Evolutionary conservation across 2,113 vertebrate species (phyloP).

Genomic region (Python bivittatus): DNA sequence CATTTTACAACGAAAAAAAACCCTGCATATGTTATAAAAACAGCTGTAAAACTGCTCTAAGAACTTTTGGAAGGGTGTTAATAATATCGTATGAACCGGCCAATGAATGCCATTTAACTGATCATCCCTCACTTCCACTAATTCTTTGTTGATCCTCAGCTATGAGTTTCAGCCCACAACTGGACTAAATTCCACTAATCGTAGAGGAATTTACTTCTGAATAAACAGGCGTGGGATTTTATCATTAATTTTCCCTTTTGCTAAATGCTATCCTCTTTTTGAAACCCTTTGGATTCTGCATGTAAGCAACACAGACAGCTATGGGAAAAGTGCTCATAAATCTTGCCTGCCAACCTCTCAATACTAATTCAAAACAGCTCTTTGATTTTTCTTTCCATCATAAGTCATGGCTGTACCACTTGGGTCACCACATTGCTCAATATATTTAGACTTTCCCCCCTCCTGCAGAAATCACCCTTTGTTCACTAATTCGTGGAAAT

Average conservation of each 20-base stretch:
- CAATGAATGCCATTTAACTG: not conserved
- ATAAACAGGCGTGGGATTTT: not conserved
- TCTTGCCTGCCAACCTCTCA: not conserved
- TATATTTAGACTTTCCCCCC: slow-evolving; percentile 24
- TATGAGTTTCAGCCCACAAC: not conserved
- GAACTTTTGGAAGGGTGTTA: not conserved
- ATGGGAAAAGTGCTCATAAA: slow-evolving; percentile 16
- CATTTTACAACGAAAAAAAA: not conserved
- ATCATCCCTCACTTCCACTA: not conserved
- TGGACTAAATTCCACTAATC: not conserved
- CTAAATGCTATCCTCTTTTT: slow-evolving; percentile 23
- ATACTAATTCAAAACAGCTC: slow-evolving; percentile 26
- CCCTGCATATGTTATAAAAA: not conserved
- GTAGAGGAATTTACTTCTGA: not conserved
- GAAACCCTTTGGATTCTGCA: slow-evolving; percentile 30
- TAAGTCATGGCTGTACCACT: slow-evolving; percentile 36
- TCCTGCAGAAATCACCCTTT: slow-evolving; percentile 30
- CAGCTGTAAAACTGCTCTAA: not conserved
- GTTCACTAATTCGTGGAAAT: slow-evolving; percentile 51
- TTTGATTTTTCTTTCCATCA: slow-evolving; percentile 30
- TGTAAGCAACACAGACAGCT: slow-evolving; percentile 12
- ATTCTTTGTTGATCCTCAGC: not conserved
- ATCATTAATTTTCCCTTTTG: slow-evolving; percentile 12
- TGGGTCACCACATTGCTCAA: slow-evolving; percentile 22
- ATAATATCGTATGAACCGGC: not conserved